phyloP scores from a whole-genome alignment of 2,888 invertebrate species.

The Archaeoteleia sp. region DNA sequence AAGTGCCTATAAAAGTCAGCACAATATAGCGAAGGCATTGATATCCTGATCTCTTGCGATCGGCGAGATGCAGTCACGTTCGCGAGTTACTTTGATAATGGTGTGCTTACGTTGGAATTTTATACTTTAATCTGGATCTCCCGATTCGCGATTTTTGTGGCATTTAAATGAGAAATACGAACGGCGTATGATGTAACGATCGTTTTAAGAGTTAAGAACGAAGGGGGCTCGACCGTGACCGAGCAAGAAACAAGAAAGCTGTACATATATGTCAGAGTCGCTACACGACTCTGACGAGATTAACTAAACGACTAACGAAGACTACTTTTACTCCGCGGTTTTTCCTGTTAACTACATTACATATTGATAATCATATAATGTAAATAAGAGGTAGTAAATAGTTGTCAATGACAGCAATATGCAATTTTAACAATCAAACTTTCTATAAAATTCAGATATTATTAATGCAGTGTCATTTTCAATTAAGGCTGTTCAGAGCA shows the following conservation, averaged over 20 bases:
- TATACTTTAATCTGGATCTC: constrained; percentile 38
- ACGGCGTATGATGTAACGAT: constrained; percentile 23
- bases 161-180: constrained; percentile 26
- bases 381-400: constrained; percentile 24
- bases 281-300: neutral
- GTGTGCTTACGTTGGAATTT: constrained; percentile 27
- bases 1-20: constrained; percentile 47
- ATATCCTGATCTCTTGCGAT: constrained; percentile 32
- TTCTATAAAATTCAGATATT: constrained; percentile 33
- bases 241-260: constrained; percentile 26
- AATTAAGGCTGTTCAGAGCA: no score
- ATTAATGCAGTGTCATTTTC: constrained; percentile 23
- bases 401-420: constrained; percentile 19
- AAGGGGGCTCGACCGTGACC: constrained; percentile 32
- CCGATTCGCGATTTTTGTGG: constrained; percentile 28
- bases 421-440: constrained; percentile 36
- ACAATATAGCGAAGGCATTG: constrained; percentile 41
- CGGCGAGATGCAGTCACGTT: constrained; percentile 20
- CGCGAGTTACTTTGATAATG: constrained; percentile 34
- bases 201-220: constrained; percentile 13
- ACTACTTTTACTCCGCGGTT: constrained; percentile 34
- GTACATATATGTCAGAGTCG: constrained; percentile 7
- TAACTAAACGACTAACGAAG: constrained; percentile 15
- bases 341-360: constrained; percentile 25
- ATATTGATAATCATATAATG: constrained; percentile 32